Conservation (phyloP, 64 coral and sea anemone species). For the Orbicella faveolata region DNA sequence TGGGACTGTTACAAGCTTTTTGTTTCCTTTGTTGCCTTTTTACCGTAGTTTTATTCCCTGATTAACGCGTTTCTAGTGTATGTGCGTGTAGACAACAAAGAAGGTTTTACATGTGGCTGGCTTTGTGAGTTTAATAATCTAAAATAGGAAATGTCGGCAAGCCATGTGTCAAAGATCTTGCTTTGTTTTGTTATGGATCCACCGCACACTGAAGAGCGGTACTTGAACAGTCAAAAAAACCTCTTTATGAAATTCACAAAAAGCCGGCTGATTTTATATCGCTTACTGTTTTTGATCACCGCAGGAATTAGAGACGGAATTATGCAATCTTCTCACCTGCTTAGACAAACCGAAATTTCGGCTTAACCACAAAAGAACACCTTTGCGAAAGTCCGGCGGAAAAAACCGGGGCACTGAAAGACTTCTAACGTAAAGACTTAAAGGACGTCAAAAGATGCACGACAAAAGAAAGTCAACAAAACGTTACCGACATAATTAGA, state of each 20-base stretch:
- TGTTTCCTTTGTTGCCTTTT: neutral
- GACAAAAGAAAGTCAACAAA: neutral
- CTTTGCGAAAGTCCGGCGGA: slow-evolving; percentile 1
- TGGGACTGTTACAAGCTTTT: neutral
- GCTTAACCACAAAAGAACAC: slow-evolving; percentile 1
- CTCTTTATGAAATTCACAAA: neutral
- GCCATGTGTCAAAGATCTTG: neutral
- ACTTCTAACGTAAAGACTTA: neutral
- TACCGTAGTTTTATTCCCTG: neutral
- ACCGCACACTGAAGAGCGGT: neutral
- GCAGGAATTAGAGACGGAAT: neutral
- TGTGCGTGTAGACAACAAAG: slow-evolving; percentile 1
- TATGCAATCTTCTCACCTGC: neutral
- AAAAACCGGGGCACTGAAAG: neutral
- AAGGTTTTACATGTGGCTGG: neutral
- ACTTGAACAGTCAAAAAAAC: neutral
- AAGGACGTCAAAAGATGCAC: neutral
- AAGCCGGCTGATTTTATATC: neutral
- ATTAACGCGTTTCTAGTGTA: neutral
- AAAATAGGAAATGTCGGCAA: neutral
- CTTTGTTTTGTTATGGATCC: neutral
- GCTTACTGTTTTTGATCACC: neutral
- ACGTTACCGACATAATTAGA: neutral
- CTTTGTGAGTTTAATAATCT: neutral
- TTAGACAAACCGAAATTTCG: slow-evolving; percentile 11